Evolutionary conservation across 2,113 vertebrate species (phyloP), one percentile per base, ranked within the genome.

Genomic region (Sturnus vulgaris): DNA sequence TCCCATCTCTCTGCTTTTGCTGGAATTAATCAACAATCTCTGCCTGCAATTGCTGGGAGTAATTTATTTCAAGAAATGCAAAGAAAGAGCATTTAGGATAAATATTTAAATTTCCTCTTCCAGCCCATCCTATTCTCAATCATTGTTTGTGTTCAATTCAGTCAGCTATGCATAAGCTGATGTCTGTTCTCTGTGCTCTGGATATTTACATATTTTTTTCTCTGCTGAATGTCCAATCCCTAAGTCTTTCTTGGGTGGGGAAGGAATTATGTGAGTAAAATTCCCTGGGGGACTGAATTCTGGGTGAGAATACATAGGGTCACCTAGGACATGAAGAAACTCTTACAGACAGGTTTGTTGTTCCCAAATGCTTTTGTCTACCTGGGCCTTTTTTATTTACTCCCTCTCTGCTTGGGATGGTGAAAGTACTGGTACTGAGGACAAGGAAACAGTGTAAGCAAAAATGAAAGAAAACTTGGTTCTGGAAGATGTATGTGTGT

Each of bases 11-110:
- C 85, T 95, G 92, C 88, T 91, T 96, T 90, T 75, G 86, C 94
- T 95, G 92, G 93, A 95, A 96, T 94, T 96, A 97, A 96, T 95
- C 94, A 96, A 93, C 93, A 96, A 94, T 94, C 86, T 93, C 91
- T 94, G 82, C 31, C 80, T 88, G 90, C 84, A 89, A 80, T 95
- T 95, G 81, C 94, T 96, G 90, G 68, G 88, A 93, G 92, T 95
- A 95, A 96, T 94, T 95, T 94, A 93, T 97, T 97, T 93, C 80
- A 53, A 95, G 88, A 90, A 96, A 94, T 81, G 93, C 90, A 93
- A 92, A 94, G 96, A 96, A 97, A 81, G 63, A 95, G 44, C 44
- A 1, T 94, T 97, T 96, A 93, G 93, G 92, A 95, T 95, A 96
- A 96, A 96, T 96, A 97, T 96, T 97, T 93, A 93, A 96, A 96